Percentiles rank a stretch among this genome's conserved stretches.
Evolutionary conservation across 30 jellyfish, hydroid and myxozoan species (phyloP).

Genomic region (Haliclystus octoradiatus): DNA sequence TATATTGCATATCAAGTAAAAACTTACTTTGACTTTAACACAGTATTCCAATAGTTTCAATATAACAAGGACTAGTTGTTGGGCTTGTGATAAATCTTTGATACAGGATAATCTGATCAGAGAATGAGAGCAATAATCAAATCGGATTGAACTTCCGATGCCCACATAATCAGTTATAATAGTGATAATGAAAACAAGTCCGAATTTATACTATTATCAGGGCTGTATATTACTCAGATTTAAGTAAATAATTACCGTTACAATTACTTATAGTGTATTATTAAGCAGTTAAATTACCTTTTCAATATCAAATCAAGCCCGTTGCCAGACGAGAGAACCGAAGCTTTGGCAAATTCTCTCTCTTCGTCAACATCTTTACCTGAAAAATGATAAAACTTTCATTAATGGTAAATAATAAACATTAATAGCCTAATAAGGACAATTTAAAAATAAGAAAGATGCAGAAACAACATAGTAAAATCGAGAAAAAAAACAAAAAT

Average conservation of each 20-base stretch:
- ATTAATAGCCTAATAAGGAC: background rate
- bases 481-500: background rate
- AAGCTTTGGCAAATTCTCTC: slow-evolving; percentile 61
- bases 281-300: slow-evolving; percentile 25
- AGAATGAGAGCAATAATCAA: background rate
- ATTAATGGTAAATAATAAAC: background rate
- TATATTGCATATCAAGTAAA: no score
- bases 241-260: no score
- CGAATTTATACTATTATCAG: no score
- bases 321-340: slow-evolving; percentile 51
- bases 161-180: no score
- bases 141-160: no score
- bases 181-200: no score
- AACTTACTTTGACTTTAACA: slow-evolving; percentile 79
- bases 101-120: slow-evolving; percentile 48
- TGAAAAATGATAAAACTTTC: background rate
- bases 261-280: no score
- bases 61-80: slow-evolving; percentile 50
- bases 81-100: slow-evolving; percentile 83
- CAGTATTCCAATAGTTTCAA: slow-evolving; percentile 81
- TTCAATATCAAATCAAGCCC: slow-evolving; percentile 62
- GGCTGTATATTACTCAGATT: no score
- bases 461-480: background rate
- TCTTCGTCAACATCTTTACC: slow-evolving; percentile 88
- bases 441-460: background rate